Evolutionary conservation across 1,140 invertebrate genomes (phyloP), one percentile per base, ranked within the genome.

Genomic region (Pachyrhynchus sulphureomaculatus): DNA sequence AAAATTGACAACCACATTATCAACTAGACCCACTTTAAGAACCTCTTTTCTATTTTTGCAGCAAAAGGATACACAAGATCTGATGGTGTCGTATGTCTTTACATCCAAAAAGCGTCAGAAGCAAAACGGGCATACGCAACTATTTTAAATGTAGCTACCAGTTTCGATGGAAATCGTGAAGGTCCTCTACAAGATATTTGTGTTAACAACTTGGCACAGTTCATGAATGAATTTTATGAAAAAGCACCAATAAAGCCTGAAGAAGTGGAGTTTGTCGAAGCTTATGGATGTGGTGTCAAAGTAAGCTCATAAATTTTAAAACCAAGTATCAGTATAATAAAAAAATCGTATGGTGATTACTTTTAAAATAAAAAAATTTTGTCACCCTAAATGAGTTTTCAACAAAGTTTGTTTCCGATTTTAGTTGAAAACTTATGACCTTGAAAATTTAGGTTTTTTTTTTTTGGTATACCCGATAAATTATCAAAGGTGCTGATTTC

Each of bases 81-180:
- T 9, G 89, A 92, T 77, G 88, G 92, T 1, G 81, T 96, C n/a
- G 84, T 84, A 5, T 86, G 88, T 0, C 76, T 94, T 29, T 89
- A 89, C 65, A 74, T 98, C 5, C 95, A 97, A 77, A 90, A 89
- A 70, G 83, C 86, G 2, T 85, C 87, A 55, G 79, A 88, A 70
- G 90, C 94, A 0, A 88, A 86, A 69, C 79, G 93, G 47, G 78
- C 88, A 2, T 94, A 94, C 69, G 84, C 83, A 4, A 81, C 78
- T 15, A 72, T 89, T 26, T 68, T 88, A 13, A 81, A 86, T 64
- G 78, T 83, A 1, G 82, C 82, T 58, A 81, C 79, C 13, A 85
- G 86, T 68, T 82, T 80, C 55, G 86, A 89, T 74, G 87, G 87
- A 5, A 79, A 79, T 66, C 86, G 86, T 70, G 71, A 77, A 37